Conservation (phyloP, 1,140 invertebrate species). For the Drosophila aff. region DNA sequence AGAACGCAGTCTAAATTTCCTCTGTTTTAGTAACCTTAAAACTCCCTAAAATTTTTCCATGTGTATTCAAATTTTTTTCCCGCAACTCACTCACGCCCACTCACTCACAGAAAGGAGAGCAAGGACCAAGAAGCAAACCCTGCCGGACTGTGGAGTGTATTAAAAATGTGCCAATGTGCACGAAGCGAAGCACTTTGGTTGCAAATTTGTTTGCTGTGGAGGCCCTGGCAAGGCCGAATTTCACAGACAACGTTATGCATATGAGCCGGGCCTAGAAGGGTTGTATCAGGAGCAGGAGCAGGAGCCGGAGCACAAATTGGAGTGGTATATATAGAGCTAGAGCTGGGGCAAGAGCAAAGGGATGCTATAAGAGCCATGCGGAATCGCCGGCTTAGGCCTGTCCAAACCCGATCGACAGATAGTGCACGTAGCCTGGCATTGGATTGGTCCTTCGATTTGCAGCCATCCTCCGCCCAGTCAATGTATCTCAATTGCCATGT, state of each 20-base stretch:
- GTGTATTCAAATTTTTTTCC: background rate
- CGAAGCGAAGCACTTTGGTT: conserved; percentile 50
- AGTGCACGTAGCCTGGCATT: conserved; percentile 37
- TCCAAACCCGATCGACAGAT: conserved; percentile 43
- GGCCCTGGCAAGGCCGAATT: conserved; percentile 32
- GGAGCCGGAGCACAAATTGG: background rate
- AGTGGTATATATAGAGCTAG: background rate
- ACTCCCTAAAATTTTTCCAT: background rate
- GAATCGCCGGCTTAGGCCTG: conserved; percentile 35
- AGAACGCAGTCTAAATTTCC: too few species aligned
- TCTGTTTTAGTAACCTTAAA: too few species aligned
- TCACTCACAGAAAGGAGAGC: conserved; percentile 10
- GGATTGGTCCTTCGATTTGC: conserved; percentile 36
- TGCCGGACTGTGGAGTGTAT: conserved; percentile 36
- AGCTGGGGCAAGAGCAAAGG: background rate
- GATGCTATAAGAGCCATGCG: conserved; percentile 12
- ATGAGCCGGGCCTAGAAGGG: conserved; percentile 24
- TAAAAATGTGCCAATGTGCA: conserved; percentile 54
- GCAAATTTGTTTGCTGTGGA: conserved; percentile 48
- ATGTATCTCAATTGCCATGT: conserved; percentile 48
- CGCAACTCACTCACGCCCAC: conserved; percentile 12
- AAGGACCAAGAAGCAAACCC: conserved; percentile 6
- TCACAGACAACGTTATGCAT: conserved; percentile 50
- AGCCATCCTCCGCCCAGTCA: conserved; percentile 18
- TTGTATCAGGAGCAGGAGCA: background rate